Evolutionary conservation across 2,888 invertebrate species (phyloP), one percentile per base, ranked within the genome.

Genomic region (Andrena trimmerana): DNA sequence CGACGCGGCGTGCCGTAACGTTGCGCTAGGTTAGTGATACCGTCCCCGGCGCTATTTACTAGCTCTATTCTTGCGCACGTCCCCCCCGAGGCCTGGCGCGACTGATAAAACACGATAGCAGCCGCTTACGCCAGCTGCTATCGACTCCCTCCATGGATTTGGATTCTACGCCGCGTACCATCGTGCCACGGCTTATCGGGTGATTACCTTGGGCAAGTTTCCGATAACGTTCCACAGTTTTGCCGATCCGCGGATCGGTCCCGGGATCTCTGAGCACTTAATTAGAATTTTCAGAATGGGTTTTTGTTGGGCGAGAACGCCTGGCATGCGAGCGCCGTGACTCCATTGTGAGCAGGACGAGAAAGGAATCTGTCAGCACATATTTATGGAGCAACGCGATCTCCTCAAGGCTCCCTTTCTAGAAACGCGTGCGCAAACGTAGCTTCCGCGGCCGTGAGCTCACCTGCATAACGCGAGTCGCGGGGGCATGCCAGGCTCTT

Each of bases 21-120:
- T 93, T 91, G 89, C 71, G 90, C 88, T 92, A 93, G 93, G 93
- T 93, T 90, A 93, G 91, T 91, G 90, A 91, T 92, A 91, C 90
- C 86, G 88, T 84, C 87, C 76, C 65, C 84, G 85, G 84, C 83
- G 87, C 90, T 90, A 91, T 89, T 91, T 90, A 90, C 92, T 89
- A 89, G 90, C 89, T 91, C 92, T 93, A 93, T 92, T 92, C 92
- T 92, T 92, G 86, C 89, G 68, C 85, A 67, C 76, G 59, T 54
- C n/a, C 36, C 52, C 24, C 2, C 10, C 10, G 6, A 20, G 24
- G 36, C 59, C 33, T n/a, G 42, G 31, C 33, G 42, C 48, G 33
- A 60, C 67, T 52, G 81, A 82, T 82, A 80, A 80, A 70, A 16
- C 48, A 4, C 52, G 59, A 70, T 79, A 70, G 16, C 4, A 16